Conservation (phyloP, 2,888 invertebrate species). For the Onchidella celtica region DNA sequence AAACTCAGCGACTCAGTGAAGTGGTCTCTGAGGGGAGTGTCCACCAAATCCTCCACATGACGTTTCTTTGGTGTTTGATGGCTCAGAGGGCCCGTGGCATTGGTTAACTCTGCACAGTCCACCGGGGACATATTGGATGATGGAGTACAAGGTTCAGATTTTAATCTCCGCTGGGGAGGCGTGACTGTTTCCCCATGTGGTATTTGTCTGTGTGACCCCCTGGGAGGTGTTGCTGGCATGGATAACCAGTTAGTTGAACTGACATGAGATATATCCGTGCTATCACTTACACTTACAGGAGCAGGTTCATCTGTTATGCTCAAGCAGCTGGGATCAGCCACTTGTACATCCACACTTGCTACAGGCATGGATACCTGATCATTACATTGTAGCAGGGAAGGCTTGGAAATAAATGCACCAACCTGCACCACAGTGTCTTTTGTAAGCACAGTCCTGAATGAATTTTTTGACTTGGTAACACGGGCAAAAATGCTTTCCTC, state of each 20-base stretch:
- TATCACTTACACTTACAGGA: neutral
- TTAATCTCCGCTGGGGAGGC: neutral
- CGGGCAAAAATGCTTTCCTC: neutral
- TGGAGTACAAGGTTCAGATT: neutral
- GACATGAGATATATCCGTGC: neutral
- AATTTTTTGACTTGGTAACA: neutral
- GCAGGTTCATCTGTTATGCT: neutral
- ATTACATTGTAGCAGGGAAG: neutral
- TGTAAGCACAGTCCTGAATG: neutral
- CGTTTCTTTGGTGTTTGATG: neutral
- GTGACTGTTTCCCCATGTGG: neutral
- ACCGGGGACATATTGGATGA: neutral
- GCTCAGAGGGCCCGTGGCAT: neutral
- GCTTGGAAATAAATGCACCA: neutral
- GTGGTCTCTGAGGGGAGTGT: conserved; percentile 6
- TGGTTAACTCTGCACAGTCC: too few relatives aligned
- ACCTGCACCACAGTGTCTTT: neutral
- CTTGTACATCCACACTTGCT: neutral
- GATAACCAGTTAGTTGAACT: neutral
- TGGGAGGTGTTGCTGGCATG: neutral
- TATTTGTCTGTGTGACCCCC: neutral
- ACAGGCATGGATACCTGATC: neutral
- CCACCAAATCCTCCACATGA: neutral
- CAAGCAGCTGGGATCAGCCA: neutral
- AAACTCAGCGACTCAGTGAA: neutral